A percentile compares a stretch with the other conserved stretches of the same genome.
phyloP scores from a whole-genome alignment of 2,888 invertebrate genomes.

The Pollenia labialis region DNA sequence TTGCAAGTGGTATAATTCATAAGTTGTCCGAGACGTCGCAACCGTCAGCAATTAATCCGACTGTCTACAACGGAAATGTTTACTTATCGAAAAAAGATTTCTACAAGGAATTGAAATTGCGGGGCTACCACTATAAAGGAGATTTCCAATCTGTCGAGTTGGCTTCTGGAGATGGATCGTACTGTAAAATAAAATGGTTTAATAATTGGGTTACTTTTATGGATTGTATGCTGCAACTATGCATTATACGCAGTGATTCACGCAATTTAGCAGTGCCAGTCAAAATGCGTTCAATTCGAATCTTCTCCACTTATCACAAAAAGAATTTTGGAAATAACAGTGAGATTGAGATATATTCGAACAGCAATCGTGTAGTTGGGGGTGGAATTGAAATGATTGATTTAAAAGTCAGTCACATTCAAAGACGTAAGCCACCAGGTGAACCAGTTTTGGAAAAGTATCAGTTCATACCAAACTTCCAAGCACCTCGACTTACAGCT shows the following conservation, averaged over 20 bases:
- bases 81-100: conserved; percentile 86
- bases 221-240: conserved; percentile 93
- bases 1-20: conserved; percentile 79
- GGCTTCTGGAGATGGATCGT: conserved; percentile 76
- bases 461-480: conserved; percentile 87
- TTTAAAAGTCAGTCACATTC: conserved; percentile 89
- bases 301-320: conserved; percentile 87
- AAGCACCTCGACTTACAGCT: conserved; percentile 71
- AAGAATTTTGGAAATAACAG: conserved; percentile 82
- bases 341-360: conserved; percentile 74
- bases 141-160: conserved; percentile 76
- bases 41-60: conserved; percentile 28
- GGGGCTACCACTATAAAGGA: conserved; percentile 87
- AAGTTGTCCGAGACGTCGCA: conserved; percentile 69
- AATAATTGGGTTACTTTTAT: conserved; percentile 93
- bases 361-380: conserved; percentile 83
- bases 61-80: conserved; percentile 45
- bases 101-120: conserved; percentile 88
- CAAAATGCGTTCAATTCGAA: conserved; percentile 87
- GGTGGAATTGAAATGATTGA: conserved; percentile 91
- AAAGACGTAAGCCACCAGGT: conserved; percentile 87
- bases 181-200: conserved; percentile 86
- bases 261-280: conserved; percentile 90
- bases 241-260: conserved; percentile 87
- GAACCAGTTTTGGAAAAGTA: conserved; percentile 90